These are phyloP conservation scores for Apistogramma diplotaenia DNA, from an alignment of 2,113 vertebrate genomes.

Conservation along the genomic window DNA sequence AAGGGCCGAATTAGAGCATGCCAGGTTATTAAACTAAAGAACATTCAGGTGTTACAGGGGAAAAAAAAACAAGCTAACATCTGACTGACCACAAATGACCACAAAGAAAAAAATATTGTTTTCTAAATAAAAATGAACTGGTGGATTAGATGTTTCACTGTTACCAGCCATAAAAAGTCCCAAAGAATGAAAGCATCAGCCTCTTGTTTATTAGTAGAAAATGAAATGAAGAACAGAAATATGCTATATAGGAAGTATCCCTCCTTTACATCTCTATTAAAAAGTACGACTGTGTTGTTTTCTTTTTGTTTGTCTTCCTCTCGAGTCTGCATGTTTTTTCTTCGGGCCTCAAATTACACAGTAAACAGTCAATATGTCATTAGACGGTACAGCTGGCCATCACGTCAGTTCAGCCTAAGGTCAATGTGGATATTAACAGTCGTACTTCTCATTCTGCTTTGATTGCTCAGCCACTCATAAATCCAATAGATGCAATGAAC, in stretches of 20 bases:
- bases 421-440: constrained; percentile 45
- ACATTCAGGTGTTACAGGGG: not conserved
- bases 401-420: constrained; percentile 32
- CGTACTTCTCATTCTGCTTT: constrained; percentile 52
- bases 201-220: not conserved
- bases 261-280: not conserved
- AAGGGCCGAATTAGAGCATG: not conserved
- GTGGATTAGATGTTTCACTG: not conserved
- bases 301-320: not conserved
- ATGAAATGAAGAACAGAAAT: not conserved
- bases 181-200: not conserved
- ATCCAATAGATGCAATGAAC: constrained; percentile 12
- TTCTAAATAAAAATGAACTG: not conserved
- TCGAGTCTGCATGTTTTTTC: not conserved
- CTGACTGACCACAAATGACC: not conserved
- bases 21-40: not conserved
- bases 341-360: constrained; percentile 17
- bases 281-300: not conserved
- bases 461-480: constrained; percentile 50
- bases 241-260: not conserved
- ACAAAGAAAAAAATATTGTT: not conserved
- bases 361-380: constrained; percentile 41
- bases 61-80: not conserved
- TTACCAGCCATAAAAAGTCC: not conserved
- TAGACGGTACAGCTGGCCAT: constrained; percentile 8